phyloP scores from a whole-genome alignment of 2,888 invertebrate genomes.

The Drosophila tripunctata region DNA sequence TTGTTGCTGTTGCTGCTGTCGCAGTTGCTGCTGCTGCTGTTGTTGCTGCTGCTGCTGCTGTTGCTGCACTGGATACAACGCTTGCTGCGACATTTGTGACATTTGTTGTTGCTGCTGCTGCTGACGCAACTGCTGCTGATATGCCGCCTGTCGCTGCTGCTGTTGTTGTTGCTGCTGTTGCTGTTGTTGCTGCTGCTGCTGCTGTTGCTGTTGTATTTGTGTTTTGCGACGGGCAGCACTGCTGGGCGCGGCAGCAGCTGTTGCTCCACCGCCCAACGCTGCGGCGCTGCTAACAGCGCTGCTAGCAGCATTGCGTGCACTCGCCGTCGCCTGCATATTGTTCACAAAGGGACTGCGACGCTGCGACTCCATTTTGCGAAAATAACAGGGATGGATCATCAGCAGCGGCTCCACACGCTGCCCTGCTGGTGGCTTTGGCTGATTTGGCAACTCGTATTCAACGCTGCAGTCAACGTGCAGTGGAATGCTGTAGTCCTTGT shows the following conservation, averaged over 20 bases:
- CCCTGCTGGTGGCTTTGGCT: slow-evolving; percentile 94
- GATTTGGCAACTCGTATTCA: slow-evolving; percentile 95
- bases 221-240: slow-evolving; percentile 68
- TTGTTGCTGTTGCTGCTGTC: slow-evolving; percentile 58
- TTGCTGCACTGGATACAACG: slow-evolving; percentile 72
- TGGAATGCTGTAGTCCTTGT: slow-evolving; percentile 93
- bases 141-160: slow-evolving; percentile 81
- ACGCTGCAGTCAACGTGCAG: slow-evolving; percentile 96
- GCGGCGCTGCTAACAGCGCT: slow-evolving; percentile 77
- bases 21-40: slow-evolving; percentile 51
- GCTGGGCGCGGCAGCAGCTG: slow-evolving; percentile 67
- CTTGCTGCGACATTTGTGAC: slow-evolving; percentile 76
- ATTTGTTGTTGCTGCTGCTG: slow-evolving; percentile 79
- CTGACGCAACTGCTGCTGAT: slow-evolving; percentile 72
- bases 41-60: slow-evolving; percentile 61
- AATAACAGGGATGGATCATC: slow-evolving; percentile 96
- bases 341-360: slow-evolving; percentile 93
- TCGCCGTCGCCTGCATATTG: slow-evolving; percentile 89
- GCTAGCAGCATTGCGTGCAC: slow-evolving; percentile 80
- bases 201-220: slow-evolving; percentile 64
- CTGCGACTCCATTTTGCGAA: slow-evolving; percentile 93
- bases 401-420: slow-evolving; percentile 92
- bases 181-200: slow-evolving; percentile 67
- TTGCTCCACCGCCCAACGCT: slow-evolving; percentile 54
- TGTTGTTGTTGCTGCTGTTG: slow-evolving; percentile 66